These are phyloP conservation scores for Beris morrisii DNA, from an alignment of 2,888 invertebrate genomes.

Conservation along the genomic window DNA sequence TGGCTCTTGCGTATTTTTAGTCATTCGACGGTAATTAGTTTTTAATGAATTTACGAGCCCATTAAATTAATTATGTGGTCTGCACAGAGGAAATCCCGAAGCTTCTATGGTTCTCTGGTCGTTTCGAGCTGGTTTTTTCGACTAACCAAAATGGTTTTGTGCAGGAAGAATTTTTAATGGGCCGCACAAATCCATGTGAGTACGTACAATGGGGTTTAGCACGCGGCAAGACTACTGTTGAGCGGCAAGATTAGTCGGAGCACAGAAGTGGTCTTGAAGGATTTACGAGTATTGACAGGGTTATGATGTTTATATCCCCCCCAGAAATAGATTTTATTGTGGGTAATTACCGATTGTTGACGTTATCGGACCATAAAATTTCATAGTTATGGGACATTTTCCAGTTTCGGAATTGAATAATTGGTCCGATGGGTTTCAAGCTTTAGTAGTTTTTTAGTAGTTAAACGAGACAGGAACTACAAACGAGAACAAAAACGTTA, in stretches of 20 bases:
- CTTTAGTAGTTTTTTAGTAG: too few species aligned
- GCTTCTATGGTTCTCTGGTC: slow-evolving; percentile 3
- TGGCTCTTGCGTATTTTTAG: slow-evolving; percentile 35
- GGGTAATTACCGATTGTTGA: slow-evolving; percentile 21
- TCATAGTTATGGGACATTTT: slow-evolving; percentile 19
- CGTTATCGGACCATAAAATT: background rate
- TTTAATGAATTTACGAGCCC: slow-evolving; percentile 40
- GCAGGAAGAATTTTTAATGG: slow-evolving; percentile 17
- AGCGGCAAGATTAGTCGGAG: background rate
- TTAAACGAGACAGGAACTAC: too few species aligned
- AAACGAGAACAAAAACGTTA: too few species aligned
- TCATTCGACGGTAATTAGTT: slow-evolving; percentile 35
- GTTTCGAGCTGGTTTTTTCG: slow-evolving; percentile 3
- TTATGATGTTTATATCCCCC: slow-evolving; percentile 23
- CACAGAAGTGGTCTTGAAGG: slow-evolving; percentile 1
- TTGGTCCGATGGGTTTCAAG: background rate
- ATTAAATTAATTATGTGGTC: slow-evolving; percentile 40
- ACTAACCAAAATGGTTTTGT: slow-evolving; percentile 16
- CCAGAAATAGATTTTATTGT: slow-evolving; percentile 30
- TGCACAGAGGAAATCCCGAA: slow-evolving; percentile 8
- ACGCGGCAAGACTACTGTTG: background rate
- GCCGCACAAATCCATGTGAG: background rate
- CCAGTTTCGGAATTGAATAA: slow-evolving; percentile 19
- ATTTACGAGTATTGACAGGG: slow-evolving; percentile 32
- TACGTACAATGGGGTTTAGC: background rate